Percentiles rank a stretch among this genome's conserved stretches.
Evolutionary conservation across 2,888 invertebrate species (phyloP).

Genomic region (Orchesellides sinensis): DNA sequence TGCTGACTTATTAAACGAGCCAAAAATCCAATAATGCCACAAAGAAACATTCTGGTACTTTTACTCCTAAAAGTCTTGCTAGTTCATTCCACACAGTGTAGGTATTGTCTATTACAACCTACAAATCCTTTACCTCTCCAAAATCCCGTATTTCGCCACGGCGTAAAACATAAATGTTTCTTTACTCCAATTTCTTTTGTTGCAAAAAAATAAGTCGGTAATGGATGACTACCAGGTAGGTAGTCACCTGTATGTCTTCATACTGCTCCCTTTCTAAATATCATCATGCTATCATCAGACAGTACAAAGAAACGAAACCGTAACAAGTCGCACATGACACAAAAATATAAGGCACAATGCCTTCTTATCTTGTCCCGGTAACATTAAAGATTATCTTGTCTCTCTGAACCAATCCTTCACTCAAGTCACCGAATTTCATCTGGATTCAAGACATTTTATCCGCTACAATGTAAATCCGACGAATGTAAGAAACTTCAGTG

Average conservation of each 20-base stretch:
- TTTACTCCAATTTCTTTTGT: no score
- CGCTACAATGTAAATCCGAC: background rate
- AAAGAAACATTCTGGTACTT: no score
- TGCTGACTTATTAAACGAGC: constrained; percentile 23
- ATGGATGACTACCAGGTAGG: no score
- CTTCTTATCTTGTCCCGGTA: background rate
- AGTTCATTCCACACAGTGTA: background rate
- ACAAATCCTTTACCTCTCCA: background rate
- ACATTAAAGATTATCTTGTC: no score
- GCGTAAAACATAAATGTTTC: no score
- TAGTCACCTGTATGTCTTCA: background rate
- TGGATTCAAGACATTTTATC: background rate
- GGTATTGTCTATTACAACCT: background rate
- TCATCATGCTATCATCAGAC: background rate
- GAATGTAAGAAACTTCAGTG: background rate
- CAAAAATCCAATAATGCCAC: constrained; percentile 25
- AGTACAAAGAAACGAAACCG: background rate
- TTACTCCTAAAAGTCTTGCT: no score
- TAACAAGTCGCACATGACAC: background rate
- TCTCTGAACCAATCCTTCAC: no score
- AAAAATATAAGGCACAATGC: no score
- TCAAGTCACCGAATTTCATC: background rate
- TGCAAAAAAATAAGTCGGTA: no score
- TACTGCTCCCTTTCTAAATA: background rate
- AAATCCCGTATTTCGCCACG: background rate